Evolutionary conservation across 2,888 invertebrate genomes (phyloP), one percentile per base, ranked within the genome.

Genomic region (Synanthedon vespiformis): DNA sequence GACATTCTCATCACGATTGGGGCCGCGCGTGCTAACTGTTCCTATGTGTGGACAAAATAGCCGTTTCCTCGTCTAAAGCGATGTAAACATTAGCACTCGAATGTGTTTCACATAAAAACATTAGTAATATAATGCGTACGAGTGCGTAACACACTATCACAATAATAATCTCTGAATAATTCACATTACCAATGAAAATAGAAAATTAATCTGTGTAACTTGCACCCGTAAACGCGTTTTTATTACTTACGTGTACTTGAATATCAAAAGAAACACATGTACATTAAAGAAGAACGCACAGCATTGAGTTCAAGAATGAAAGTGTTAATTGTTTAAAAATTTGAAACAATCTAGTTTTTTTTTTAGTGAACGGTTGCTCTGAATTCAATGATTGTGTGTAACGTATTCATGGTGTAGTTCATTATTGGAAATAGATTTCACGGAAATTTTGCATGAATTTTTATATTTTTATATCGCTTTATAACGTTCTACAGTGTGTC

Each of bases 1-100:
- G 68, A 74, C 77, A 86, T 84, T 82, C 84, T 67, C 68, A 71
- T 75, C 86, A 86, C 86, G 86, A 86, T 79, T 65, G 74, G 60
- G 82, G 83, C 66, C 52, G 75, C 75, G 74, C 84, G 81, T 83
- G 83, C 71, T 70, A 22, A 50, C 50, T 40, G 50, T 48, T 16
- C 48, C 16, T 6, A 48, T 48, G 48, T 48, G 48, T 48, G 48
- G 13, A 18, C 48, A 16, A 48, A 18, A 14, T 16, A 48, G 48
- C 48, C 48, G 16, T 48, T 48, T 48, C 48, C 48, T 16, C 22
- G 3, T 10, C 48, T 48, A 16, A 13, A 12, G 10, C 48, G 8
- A 12, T 6, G 16, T 12, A 18, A 48, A 48, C 48, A 48, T 48
- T 48, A 48, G 18, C 48, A 48, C 48, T 14, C 48, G 13, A 48